These are phyloP conservation scores for Exephanes ischioxanthus DNA, from an alignment of 2,888 invertebrate genomes.

Conservation along the genomic window DNA sequence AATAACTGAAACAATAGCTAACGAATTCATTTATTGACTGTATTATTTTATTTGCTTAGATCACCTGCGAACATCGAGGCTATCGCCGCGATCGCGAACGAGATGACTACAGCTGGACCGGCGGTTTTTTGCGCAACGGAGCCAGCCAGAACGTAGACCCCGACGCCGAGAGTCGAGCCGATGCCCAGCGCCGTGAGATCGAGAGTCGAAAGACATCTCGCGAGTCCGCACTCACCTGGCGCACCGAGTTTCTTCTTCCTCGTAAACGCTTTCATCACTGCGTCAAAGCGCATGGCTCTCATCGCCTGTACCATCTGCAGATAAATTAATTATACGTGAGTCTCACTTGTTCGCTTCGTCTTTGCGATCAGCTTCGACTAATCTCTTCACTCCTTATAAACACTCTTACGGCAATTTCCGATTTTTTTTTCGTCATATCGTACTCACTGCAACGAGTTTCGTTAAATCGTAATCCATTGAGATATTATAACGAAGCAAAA, in stretches of 20 bases:
- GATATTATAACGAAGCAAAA: not conserved
- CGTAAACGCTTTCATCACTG: conserved; percentile 72
- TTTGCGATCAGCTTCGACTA: not conserved
- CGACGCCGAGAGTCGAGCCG: conserved; percentile 94
- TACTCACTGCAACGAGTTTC: conserved; percentile 66
- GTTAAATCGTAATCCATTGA: conserved; percentile 66
- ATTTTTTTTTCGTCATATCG: conserved; percentile 16
- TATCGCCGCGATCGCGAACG: conserved; percentile 95
- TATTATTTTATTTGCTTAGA: conserved; percentile 65
- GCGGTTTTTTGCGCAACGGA: conserved; percentile 92
- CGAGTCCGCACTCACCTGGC: conserved; percentile 83
- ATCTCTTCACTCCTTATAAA: not conserved
- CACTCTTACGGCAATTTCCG: not conserved
- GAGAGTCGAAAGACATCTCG: conserved; percentile 91
- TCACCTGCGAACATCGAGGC: conserved; percentile 96
- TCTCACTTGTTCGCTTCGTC: not conserved
- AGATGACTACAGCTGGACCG: conserved; percentile 94
- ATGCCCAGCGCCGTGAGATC: conserved; percentile 94
- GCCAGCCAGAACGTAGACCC: conserved; percentile 95
- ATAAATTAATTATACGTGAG: not conserved
- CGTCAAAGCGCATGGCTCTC: conserved; percentile 65
- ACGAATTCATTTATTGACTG: not conserved
- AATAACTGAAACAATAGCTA: not conserved
- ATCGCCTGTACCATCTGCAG: conserved; percentile 72
- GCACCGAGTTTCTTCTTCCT: conserved; percentile 76